phyloP scores from a whole-genome alignment of 2,797 vertebrate species.

The Crocodylus rhombifer region DNA sequence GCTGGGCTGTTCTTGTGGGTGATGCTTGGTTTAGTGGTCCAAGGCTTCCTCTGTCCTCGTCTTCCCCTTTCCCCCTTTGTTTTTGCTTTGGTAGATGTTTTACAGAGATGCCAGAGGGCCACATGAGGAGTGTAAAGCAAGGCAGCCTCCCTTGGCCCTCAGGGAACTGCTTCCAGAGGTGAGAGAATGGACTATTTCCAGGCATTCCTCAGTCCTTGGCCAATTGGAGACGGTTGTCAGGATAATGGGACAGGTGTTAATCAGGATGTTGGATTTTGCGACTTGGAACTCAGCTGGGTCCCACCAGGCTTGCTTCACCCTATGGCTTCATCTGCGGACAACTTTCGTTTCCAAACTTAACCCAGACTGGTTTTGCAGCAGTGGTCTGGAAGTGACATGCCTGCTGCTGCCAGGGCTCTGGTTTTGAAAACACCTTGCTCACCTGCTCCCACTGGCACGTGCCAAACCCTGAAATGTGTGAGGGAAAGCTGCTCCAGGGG shows the following conservation, averaged over 20 bases:
- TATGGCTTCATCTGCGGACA: background rate
- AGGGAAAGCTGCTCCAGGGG: too few species aligned
- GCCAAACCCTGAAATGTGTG: too few species aligned
- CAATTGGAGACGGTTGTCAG: accelerated
- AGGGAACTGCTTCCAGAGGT: background rate
- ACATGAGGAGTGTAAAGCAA: background rate
- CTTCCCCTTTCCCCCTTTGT: too few species aligned
- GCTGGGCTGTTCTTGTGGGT: too few species aligned
- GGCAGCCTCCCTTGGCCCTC: background rate
- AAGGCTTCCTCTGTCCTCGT: too few species aligned
- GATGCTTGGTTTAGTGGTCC: too few species aligned
- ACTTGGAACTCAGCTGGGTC: background rate
- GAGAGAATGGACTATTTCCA: background rate
- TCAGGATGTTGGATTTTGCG: background rate
- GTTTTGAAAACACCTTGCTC: too few species aligned
- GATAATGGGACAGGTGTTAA: background rate
- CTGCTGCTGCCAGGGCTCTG: too few species aligned
- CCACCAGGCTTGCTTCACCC: background rate
- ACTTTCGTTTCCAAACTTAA: background rate
- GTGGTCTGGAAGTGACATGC: background rate
- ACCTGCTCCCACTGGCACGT: too few species aligned
- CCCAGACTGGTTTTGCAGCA: background rate
- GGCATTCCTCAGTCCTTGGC: background rate
- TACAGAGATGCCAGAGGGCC: background rate
- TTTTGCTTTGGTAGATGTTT: background rate